Evolutionary conservation across 1,140 invertebrate genomes (phyloP), one percentile per base, ranked within the genome.

Genomic region (Leptestheria dahalacensis): DNA sequence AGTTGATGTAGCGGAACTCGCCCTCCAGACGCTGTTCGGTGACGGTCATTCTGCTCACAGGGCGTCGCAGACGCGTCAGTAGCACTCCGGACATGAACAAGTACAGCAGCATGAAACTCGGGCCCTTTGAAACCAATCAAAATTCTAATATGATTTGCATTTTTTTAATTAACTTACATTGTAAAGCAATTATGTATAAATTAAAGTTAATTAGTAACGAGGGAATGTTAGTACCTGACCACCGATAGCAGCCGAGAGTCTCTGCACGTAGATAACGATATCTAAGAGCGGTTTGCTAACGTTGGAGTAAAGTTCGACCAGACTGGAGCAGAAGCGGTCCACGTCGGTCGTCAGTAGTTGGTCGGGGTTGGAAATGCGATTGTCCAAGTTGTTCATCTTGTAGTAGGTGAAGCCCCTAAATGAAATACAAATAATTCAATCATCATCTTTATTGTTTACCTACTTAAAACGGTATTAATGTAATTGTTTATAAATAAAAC

Each of bases 1-100:
- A 92, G 72, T 98, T 95, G 21, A 98, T 91, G 68, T 91, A 96
- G 68, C 96, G 81, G 72, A 93, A 96, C 78, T 99, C 94, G 62
- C 95, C 96, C 76, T 99, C 96, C 10, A 97, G 72, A 71, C 91
- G 88, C 73, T 98, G 95, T 70, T 99, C 95, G 65, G 82, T 81
- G 0, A 94, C 87, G 0, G 94, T 98, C 74, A 98, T 78, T 48
- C 80, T 74, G 65, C 85, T 90, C 62, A 91, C 86, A 1, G 94
- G 92, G 67, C 82, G 80, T 62, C 93, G 76, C 48, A 97, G 69
- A 62, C 84, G 79, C 0, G 88, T 91, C 46, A 91, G 71, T 57
- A 90, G 73, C 15, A 83, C 71, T 29, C 92, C 93, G 55, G 91
- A 90, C 25, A 91, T 69, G 1, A 91, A 71, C 49, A 96, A 72